These are phyloP conservation scores for Venustaconcha ellipsiformis DNA, from an alignment of 1,140 invertebrate genomes.

Conservation along the genomic window DNA sequence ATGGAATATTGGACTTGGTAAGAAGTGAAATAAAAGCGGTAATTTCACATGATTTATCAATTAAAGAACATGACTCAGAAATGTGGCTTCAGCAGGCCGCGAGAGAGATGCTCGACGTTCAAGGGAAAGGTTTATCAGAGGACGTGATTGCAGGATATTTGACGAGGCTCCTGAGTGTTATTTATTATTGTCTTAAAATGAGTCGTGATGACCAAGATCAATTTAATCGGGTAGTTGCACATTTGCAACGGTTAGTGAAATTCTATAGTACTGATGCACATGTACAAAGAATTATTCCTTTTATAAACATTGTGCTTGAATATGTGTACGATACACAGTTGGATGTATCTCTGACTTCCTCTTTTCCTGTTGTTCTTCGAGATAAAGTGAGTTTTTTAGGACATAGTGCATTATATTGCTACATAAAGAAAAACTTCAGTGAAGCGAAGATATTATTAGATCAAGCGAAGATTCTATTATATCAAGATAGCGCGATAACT, in stretches of 20 bases:
- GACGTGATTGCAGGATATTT: constrained; percentile 1
- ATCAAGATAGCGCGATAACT: too few relatives aligned
- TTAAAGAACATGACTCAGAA: neutral
- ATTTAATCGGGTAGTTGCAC: neutral
- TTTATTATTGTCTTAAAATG: neutral
- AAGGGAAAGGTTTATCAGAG: neutral
- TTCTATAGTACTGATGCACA: neutral
- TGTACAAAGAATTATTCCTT: neutral
- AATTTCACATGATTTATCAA: neutral
- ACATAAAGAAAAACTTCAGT: neutral
- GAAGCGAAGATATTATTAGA: neutral
- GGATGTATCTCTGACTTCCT: too few relatives aligned
- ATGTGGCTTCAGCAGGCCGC: neutral
- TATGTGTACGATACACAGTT: neutral
- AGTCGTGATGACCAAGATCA: neutral
- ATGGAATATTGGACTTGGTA: neutral
- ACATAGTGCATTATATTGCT: constrained; percentile 3
- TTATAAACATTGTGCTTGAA: neutral
- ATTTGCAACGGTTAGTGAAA: neutral
- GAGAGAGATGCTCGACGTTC: neutral
- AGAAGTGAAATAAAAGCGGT: neutral
- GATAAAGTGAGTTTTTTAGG: neutral
- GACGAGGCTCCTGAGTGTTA: constrained; percentile 2
- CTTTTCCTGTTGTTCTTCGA: neutral
- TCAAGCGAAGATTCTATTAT: neutral